phyloP scores from a whole-genome alignment of 2,113 vertebrate genomes.

The Neomonachus schauinslandi region DNA sequence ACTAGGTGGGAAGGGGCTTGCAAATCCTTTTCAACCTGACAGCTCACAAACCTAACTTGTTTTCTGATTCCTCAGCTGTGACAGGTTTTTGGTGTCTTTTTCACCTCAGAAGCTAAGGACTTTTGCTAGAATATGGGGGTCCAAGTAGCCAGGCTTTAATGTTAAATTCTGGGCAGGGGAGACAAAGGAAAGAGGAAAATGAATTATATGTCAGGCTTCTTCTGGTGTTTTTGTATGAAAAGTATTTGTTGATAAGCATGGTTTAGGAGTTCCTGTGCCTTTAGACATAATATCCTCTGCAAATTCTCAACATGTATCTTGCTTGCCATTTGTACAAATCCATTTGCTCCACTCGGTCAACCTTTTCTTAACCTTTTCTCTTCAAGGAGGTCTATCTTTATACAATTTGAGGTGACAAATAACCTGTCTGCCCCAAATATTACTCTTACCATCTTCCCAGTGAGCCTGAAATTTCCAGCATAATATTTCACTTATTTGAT shows the following conservation, averaged over 20 bases:
- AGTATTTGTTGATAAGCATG: slow-evolving; percentile 44
- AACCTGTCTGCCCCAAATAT: not conserved
- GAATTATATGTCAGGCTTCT: not conserved
- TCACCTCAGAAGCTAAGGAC: slow-evolving; percentile 62
- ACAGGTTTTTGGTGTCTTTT: slow-evolving; percentile 76
- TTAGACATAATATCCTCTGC: slow-evolving; percentile 24
- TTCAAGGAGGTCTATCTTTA: slow-evolving; percentile 32
- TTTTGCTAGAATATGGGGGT: slow-evolving; percentile 30
- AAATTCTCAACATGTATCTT: slow-evolving; percentile 6
- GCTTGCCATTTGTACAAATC: not conserved
- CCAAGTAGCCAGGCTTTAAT: not conserved
- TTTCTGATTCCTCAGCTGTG: slow-evolving; percentile 78
- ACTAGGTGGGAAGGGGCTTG: slow-evolving; percentile 63
- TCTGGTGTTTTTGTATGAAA: slow-evolving; percentile 25
- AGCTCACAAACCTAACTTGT: slow-evolving; percentile 76
- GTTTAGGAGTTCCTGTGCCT: not conserved
- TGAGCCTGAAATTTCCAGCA: not conserved
- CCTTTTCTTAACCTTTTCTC: not conserved
- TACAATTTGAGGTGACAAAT: slow-evolving; percentile 28
- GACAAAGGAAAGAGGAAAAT: slow-evolving; percentile 32
- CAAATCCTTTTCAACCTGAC: slow-evolving; percentile 76
- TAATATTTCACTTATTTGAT: slow-evolving; percentile 21
- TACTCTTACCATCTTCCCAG: not conserved
- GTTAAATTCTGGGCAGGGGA: not conserved
- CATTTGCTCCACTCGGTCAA: slow-evolving; percentile 20